Evolutionary conservation across 2,888 invertebrate species (phyloP).

Genomic region (Trachelus troglodyta): DNA sequence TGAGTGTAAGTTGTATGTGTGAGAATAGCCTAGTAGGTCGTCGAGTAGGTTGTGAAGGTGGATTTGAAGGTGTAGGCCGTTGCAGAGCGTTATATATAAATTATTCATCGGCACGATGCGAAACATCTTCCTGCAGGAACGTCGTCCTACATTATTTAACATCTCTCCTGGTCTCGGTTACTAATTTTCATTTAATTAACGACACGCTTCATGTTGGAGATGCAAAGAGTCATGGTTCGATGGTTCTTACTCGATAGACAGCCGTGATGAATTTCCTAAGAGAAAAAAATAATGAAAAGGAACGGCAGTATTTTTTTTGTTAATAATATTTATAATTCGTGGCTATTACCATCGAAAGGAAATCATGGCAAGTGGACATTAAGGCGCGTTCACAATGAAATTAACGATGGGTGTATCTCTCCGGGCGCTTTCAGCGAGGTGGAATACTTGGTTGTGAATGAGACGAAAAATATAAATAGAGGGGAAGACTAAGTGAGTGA

Average conservation of each 20-base stretch:
- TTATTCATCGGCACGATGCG: slow-evolving; percentile 32
- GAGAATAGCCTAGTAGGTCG: neutral
- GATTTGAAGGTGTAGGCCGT: neutral
- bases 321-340: neutral
- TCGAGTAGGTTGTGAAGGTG: neutral
- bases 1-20: neutral
- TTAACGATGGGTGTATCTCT: neutral
- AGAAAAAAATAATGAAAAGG: neutral
- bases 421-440: neutral
- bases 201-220: neutral
- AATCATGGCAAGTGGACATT: neutral
- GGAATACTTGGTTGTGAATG: neutral
- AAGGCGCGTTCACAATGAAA: neutral
- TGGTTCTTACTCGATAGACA: neutral
- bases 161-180: slow-evolving; percentile 3
- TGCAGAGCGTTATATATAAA: slow-evolving; percentile 24
- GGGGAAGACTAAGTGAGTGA: neutral
- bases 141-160: slow-evolving; percentile 22
- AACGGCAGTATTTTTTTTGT: neutral
- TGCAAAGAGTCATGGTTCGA: neutral
- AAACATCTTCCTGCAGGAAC: slow-evolving; percentile 25
- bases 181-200: slow-evolving; percentile 2
- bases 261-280: neutral
- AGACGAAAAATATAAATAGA: slow-evolving; percentile 19
- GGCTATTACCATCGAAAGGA: neutral